Percentiles rank a stretch among this genome's conserved stretches.
phyloP scores from a whole-genome alignment of 2,888 invertebrate genomes.

The Unio pictorum region DNA sequence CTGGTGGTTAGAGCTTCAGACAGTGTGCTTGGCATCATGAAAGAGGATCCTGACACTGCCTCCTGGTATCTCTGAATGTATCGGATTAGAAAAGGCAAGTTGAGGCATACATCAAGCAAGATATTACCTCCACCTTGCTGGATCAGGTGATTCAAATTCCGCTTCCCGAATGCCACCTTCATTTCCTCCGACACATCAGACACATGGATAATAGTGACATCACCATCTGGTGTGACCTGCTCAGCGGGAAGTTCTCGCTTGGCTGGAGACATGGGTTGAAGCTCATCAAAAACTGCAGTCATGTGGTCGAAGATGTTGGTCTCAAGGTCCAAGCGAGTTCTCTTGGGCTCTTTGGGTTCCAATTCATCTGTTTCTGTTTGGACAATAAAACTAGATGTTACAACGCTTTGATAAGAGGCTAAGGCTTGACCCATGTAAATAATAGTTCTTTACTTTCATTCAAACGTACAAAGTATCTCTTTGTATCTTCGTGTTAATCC shows the following conservation, averaged over 20 bases:
- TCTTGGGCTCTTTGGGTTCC: constrained; percentile 67
- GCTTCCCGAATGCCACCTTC: constrained; percentile 77
- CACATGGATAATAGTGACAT: constrained; percentile 59
- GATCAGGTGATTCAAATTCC: constrained; percentile 85
- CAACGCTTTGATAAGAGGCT: neutral
- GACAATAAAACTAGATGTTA: neutral
- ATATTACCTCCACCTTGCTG: constrained; percentile 85
- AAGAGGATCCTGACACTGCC: constrained; percentile 77
- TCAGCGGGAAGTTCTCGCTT: constrained; percentile 32
- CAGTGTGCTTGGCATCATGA: constrained; percentile 79
- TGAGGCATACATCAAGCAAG: constrained; percentile 85
- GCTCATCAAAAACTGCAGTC: constrained; percentile 72
- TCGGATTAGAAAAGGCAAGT: constrained; percentile 80
- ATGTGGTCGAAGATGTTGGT: constrained; percentile 82
- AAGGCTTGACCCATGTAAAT: neutral
- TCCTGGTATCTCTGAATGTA: constrained; percentile 79
- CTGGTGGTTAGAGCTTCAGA: constrained; percentile 83
- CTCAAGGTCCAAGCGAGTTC: constrained; percentile 81
- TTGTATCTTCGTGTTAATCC: too few relatives aligned
- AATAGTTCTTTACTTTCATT: neutral
- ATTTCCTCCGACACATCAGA: constrained; percentile 60
- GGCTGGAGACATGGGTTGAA: constrained; percentile 6
- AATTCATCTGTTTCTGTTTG: constrained; percentile 33
- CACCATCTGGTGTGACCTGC: constrained; percentile 55
- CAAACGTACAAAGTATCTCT: neutral